Percentiles rank a stretch among this genome's conserved stretches.
These are phyloP conservation scores for Lottia scabra DNA, from an alignment of 2,888 invertebrate genomes.

Conservation along the genomic window DNA sequence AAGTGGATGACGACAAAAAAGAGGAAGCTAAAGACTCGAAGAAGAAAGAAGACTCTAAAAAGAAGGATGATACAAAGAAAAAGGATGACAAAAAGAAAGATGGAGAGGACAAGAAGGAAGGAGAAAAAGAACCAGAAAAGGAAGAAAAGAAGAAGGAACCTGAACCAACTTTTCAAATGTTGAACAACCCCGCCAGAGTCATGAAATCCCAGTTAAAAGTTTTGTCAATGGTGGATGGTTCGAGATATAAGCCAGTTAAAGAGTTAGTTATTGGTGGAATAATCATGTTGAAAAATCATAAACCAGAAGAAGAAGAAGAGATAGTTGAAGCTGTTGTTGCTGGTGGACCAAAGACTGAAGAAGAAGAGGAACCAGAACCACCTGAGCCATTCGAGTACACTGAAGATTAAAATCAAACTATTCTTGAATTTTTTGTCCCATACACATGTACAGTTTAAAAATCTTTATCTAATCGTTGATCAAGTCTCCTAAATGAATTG, in stretches of 20 bases:
- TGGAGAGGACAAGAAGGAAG: slow-evolving; percentile 70
- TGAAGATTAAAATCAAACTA: slow-evolving; percentile 72
- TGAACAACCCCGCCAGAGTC: slow-evolving; percentile 94
- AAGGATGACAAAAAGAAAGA: slow-evolving; percentile 80
- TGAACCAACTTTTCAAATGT: slow-evolving; percentile 90
- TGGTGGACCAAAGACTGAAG: slow-evolving; percentile 73
- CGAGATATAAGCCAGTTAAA: slow-evolving; percentile 88
- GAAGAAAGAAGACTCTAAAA: slow-evolving; percentile 27
- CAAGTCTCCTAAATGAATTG: too few relatives aligned
- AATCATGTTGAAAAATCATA: slow-evolving; percentile 90
- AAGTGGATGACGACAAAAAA: slow-evolving; percentile 36
- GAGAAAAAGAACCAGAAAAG: slow-evolving; percentile 70
- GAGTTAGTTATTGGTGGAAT: slow-evolving; percentile 95
- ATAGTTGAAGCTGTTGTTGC: slow-evolving; percentile 90
- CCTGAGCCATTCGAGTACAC: slow-evolving; percentile 97
- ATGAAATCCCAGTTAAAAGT: slow-evolving; percentile 87
- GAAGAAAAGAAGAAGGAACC: slow-evolving; percentile 72
- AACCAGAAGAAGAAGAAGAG: slow-evolving; percentile 82
- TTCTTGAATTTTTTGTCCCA: neutral
- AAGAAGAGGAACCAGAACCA: slow-evolving; percentile 96
- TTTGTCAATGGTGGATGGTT: slow-evolving; percentile 83
- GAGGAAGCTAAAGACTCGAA: slow-evolving; percentile 21
- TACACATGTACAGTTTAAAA: neutral
- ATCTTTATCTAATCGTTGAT: too few relatives aligned
- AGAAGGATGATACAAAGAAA: slow-evolving; percentile 11